A percentile compares a stretch with the other conserved stretches of the same genome.
Conservation (phyloP, 2,888 invertebrate species). For the Diachrysia chrysitis region DNA sequence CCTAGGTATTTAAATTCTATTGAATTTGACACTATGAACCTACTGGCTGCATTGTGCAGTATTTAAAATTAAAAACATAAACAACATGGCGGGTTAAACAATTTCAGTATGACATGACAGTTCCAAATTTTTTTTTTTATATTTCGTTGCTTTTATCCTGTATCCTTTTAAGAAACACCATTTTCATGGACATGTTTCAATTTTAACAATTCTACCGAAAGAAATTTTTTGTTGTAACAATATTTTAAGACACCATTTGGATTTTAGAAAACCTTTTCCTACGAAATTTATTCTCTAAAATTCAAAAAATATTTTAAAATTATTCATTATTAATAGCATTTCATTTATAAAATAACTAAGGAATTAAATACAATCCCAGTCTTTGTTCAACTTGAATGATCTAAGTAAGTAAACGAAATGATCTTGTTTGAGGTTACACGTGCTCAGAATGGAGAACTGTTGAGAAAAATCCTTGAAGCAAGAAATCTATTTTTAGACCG, state of each 20-base stretch:
- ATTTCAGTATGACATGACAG: constrained; percentile 19
- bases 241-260: too few relatives aligned
- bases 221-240: too few relatives aligned
- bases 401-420: constrained; percentile 27
- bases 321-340: too few relatives aligned
- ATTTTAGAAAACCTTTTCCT: too few relatives aligned
- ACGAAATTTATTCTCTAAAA: not conserved
- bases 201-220: too few relatives aligned
- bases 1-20: too few relatives aligned
- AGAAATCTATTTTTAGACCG: constrained; percentile 32
- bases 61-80: constrained; percentile 42
- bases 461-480: constrained; percentile 37
- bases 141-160: constrained; percentile 5
- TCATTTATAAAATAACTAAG: not conserved
- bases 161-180: too few relatives aligned
- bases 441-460: constrained; percentile 37
- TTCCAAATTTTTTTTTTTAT: constrained; percentile 21
- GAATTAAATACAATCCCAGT: not conserved
- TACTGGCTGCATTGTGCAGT: constrained; percentile 33
- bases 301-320: too few relatives aligned
- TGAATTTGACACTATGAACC: constrained; percentile 52
- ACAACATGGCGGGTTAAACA: constrained; percentile 31
- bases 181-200: not conserved
- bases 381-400: constrained; percentile 11
- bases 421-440: constrained; percentile 48